These are phyloP conservation scores for Falco concolor DNA, from an alignment of 2,797 vertebrate genomes.

Conservation along the genomic window DNA sequence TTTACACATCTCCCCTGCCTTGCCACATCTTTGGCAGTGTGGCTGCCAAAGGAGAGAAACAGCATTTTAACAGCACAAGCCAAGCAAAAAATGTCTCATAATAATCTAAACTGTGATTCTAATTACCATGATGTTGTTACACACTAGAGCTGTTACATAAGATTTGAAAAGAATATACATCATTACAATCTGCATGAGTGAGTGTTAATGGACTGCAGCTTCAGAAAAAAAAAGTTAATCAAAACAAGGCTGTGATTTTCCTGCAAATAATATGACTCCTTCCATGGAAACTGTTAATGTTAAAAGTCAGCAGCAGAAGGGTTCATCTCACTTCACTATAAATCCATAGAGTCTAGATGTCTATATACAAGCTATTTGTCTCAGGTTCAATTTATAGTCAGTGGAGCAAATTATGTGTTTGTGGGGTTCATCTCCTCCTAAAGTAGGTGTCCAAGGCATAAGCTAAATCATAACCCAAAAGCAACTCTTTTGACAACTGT, in stretches of 20 bases:
- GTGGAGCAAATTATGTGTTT: background rate
- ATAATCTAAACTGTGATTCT: constrained; percentile 14
- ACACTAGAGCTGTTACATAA: constrained; percentile 19
- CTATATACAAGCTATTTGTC: background rate
- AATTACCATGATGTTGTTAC: constrained; percentile 15
- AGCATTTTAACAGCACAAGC: background rate
- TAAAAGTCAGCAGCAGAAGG: background rate
- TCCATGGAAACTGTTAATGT: background rate
- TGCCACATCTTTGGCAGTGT: background rate
- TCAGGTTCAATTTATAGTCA: background rate
- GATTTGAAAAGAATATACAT: background rate
- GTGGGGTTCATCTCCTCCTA: background rate
- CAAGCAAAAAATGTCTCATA: background rate
- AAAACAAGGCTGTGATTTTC: constrained; percentile 32
- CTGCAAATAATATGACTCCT: background rate
- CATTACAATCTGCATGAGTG: constrained; percentile 8
- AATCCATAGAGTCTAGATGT: background rate
- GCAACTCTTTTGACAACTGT: background rate
- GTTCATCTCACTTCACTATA: background rate
- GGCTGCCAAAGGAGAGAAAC: constrained; percentile 5
- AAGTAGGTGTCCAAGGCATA: background rate
- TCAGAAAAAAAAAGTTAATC: background rate
- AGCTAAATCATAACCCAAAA: background rate
- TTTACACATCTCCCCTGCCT: background rate
- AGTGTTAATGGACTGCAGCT: constrained; percentile 36